Conservation (phyloP, 2,888 invertebrate genomes). For the Aleiodes alternator region DNA sequence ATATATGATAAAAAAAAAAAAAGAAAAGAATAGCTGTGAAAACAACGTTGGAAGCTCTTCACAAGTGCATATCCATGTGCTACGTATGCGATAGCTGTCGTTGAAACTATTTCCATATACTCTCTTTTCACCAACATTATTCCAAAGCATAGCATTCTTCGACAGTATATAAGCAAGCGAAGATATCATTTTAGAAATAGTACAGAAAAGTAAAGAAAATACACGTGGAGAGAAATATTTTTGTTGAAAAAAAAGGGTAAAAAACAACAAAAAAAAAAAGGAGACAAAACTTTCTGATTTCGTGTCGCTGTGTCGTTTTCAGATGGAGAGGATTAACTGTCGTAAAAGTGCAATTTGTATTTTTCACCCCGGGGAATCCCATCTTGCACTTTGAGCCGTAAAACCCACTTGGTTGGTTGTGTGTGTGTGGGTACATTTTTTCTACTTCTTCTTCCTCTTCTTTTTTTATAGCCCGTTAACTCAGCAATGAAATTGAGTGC, state of each 20-base stretch:
- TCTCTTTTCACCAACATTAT: neutral
- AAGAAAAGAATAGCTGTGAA: neutral
- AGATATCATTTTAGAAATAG: neutral
- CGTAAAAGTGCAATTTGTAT: slow-evolving; percentile 66
- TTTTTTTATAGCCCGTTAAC: slow-evolving; percentile 7
- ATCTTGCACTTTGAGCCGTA: neutral
- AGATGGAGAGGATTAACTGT: slow-evolving; percentile 59
- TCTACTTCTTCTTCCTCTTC: neutral
- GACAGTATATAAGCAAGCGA: neutral
- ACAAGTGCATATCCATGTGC: slow-evolving; percentile 11
- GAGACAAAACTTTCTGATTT: slow-evolving; percentile 59
- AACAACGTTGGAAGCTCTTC: neutral
- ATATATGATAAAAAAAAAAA: neutral
- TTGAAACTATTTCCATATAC: slow-evolving; percentile 29
- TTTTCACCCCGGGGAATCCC: slow-evolving; percentile 52
- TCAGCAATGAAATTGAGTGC: slow-evolving; percentile 26
- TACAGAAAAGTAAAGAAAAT: neutral
- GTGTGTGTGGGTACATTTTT: slow-evolving; percentile 5
- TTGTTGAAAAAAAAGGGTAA: neutral
- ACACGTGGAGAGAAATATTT: neutral
- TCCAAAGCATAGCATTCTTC: slow-evolving; percentile 4
- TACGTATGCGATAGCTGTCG: neutral
- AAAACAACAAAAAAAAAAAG: no score
- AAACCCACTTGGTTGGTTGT: neutral
- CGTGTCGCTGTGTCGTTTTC: slow-evolving; percentile 49